Percentiles rank a stretch among this genome's conserved stretches.
These are phyloP conservation scores for Dinothrombium tinctorium DNA, from an alignment of 1,140 invertebrate species.

Conservation along the genomic window DNA sequence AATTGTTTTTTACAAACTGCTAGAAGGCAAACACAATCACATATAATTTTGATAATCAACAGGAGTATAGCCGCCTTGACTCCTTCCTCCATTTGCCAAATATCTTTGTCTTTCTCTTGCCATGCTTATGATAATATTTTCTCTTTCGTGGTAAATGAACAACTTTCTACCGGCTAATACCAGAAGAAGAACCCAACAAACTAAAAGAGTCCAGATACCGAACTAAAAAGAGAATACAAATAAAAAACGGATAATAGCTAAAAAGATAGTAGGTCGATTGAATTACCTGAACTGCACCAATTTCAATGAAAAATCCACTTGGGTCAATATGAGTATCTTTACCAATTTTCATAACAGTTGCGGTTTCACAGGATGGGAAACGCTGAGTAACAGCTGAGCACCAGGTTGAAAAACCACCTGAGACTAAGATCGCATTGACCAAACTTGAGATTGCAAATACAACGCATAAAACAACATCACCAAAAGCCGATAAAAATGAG, in stretches of 20 bases:
- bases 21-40: too few relatives aligned
- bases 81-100: neutral
- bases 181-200: constrained; percentile 57
- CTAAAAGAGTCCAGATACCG: constrained; percentile 66
- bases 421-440: constrained; percentile 56
- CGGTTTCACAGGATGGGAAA: constrained; percentile 67
- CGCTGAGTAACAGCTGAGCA: constrained; percentile 61
- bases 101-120: constrained; percentile 55
- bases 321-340: constrained; percentile 49
- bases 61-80: too few relatives aligned
- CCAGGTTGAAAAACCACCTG: constrained; percentile 72
- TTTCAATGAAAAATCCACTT: constrained; percentile 57
- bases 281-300: constrained; percentile 50
- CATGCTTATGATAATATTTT: constrained; percentile 78
- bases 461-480: constrained; percentile 50
- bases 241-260: neutral
- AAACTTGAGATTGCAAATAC: constrained; percentile 46
- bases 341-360: constrained; percentile 57
- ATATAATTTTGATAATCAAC: too few relatives aligned
- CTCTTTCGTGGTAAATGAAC: constrained; percentile 63
- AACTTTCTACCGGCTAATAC: constrained; percentile 66
- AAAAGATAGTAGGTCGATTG: neutral
- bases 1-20: too few relatives aligned
- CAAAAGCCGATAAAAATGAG: constrained; percentile 70
- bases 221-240: constrained; percentile 34